Evolutionary conservation across 2,113 vertebrate genomes (phyloP).

Genomic region (Sphyrna mokarran): DNA sequence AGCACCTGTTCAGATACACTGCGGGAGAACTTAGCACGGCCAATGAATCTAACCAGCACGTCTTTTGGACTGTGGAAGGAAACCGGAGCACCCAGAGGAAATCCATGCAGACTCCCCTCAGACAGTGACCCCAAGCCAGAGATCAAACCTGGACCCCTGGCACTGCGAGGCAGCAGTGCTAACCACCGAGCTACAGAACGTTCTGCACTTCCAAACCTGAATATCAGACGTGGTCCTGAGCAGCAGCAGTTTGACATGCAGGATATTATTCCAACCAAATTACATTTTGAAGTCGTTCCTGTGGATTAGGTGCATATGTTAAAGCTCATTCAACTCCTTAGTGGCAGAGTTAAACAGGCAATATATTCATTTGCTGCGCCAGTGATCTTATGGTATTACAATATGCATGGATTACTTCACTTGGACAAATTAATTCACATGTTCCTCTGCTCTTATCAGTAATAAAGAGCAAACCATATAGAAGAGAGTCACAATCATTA

Average conservation of each 20-base stretch:
- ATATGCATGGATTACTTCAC: constrained; percentile 21
- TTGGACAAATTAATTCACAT: constrained; percentile 24
- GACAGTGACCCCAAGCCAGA: no score
- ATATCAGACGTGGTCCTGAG: no score
- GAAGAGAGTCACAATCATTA: not conserved
- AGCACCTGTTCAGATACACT: no score
- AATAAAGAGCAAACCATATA: not conserved
- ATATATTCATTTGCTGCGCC: constrained; percentile 38
- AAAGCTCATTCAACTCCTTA: constrained; percentile 25
- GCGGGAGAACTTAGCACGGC: no score
- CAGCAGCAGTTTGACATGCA: not conserved
- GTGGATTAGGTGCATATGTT: constrained; percentile 28
- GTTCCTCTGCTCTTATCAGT: not conserved
- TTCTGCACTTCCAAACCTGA: not conserved
- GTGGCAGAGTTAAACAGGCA: constrained; percentile 33
- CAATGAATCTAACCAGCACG: no score
- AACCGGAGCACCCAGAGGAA: no score
- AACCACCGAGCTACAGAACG: no score
- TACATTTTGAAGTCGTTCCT: constrained; percentile 7
- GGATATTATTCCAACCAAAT: constrained; percentile 3
- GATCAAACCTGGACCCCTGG: no score
- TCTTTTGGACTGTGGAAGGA: no score
- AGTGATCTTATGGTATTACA: constrained; percentile 35
- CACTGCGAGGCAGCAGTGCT: no score
- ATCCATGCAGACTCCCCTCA: no score